Base-by-base conservation (phyloP, 2,113 vertebrate genomes). In the Etheostoma cragini region DNA sequence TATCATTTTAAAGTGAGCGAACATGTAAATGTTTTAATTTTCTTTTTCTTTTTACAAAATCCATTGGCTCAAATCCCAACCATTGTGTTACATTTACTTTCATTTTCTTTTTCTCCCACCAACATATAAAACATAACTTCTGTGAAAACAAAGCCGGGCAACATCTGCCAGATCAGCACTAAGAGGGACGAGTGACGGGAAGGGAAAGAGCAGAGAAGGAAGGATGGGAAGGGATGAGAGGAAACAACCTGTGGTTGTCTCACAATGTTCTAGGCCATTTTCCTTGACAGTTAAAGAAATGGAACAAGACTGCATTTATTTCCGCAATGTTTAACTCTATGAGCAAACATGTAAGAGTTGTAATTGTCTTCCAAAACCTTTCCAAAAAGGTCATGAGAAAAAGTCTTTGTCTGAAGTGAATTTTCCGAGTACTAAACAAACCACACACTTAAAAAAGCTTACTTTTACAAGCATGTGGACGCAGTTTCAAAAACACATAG, bases 211-310 rank as follows among this genome's bases (percentile, higher is more conserved):
- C 53, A 42, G n/a, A 21, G 49, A 62, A 82, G 85, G 87, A 88
- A 85, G 80, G 86, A 78, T 87, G 83, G 83, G 80, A 84, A 50
- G 58, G 62, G 76, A 86, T 50, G 42, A 71, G 47, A 77, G 92
- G 89, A 88, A 89, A 77, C 35, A 22, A 84, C 70, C 49, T 56
- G 64, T 54, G 68, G 19, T 56, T 45, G 54, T 73, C 54, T 53
- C 49, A 62, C 21, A 1, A 35, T 47, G 50, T 46, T 33, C 21
- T 58, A 30, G 35, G 46, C 30, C 30, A 30, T 58, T 30, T 56
- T 52, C 17, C 76, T 53, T 58, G n/a, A 72, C 81, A 72, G 72
- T 52, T 47, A n/a, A 82, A 83, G 72, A 75, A 72, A 67, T 78
- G 35, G 54, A 81, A 81, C 50, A 62, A 58, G 35, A n/a, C 4